Evolutionary conservation across 2,797 vertebrate species (phyloP), one percentile per base, ranked within the genome.

Genomic region (Danio choprae): DNA sequence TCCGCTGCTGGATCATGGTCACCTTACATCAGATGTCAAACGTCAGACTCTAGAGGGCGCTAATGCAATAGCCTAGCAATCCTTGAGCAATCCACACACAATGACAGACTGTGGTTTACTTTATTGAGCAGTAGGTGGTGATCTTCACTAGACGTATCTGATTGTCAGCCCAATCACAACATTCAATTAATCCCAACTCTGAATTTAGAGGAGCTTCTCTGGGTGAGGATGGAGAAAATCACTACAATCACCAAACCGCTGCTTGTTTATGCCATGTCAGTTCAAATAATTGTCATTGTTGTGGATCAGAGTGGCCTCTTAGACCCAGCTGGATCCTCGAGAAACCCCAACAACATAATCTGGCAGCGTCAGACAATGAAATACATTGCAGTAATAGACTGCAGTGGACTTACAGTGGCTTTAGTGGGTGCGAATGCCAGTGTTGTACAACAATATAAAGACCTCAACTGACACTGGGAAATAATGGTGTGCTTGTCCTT

Each of bases 111-210:
- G 40, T n/a, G 51, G 11, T 74, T 43, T 50, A 40, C 6, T n/a
- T 18, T 74, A 44, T 68, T 9, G 7, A 58, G 72, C 83, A 56
- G 64, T 56, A 84, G 71, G 72, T 71, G 79, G 70, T 60, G 59
- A 55, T 59, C 22, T 64, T 74, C 12, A 41, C 58, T 20, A 48
- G 10, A 62, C 18, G 16, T 74, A 38, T 40, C 11, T 20, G 29
- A 51, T 20, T 51, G 18, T 71, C 43, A 74, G 3, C 29, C 16
- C 58, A 48, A 51, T 69, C 46, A 38, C 10, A 48, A 18, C 58
- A 62, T 62, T 38, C 16, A 40, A 50, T 62, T 13, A 60, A 74
- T 74, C 40, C 15, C 60, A 73, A 53, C 70, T 44, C 53, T 46
- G 55, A 59, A 72, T 58, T 58, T 29, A 10, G 18, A 56, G 70